Evolutionary conservation across 2,797 vertebrate genomes (phyloP).

Genomic region (Trachurus trachurus): DNA sequence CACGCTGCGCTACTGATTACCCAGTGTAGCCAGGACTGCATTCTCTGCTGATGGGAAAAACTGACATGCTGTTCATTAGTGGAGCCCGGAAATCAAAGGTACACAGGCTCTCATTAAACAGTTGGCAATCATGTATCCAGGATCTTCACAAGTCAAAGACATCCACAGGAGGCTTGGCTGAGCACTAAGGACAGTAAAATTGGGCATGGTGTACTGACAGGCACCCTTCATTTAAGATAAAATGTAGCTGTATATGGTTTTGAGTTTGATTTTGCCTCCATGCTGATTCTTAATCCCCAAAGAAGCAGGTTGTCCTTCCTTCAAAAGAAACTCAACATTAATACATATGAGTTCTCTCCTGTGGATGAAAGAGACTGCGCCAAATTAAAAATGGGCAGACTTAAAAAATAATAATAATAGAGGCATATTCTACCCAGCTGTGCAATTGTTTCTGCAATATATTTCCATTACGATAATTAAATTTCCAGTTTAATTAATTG

Average conservation of each 20-base stretch:
- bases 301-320: conserved; percentile 1
- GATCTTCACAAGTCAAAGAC: conserved; percentile 44
- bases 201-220: conserved; percentile 37
- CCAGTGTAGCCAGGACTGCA: conserved; percentile 47
- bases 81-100: conserved; percentile 69
- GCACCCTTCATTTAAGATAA: conserved; percentile 8
- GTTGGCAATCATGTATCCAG: conserved; percentile 68
- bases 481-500: conserved; percentile 45
- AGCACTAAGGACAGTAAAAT: conserved; percentile 38
- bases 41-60: conserved; percentile 68
- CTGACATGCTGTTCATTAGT: conserved; percentile 75
- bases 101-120: conserved; percentile 71
- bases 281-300: background rate
- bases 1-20: conserved; percentile 63
- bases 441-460: conserved; percentile 33
- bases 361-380: background rate
- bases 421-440: conserved; percentile 24
- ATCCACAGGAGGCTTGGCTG: conserved; percentile 47
- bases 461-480: conserved; percentile 45
- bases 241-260: conserved; percentile 4
- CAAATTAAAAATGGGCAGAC: conserved; percentile 17
- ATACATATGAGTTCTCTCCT: background rate
- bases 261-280: background rate
- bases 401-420: conserved; percentile 34
- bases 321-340: conserved; percentile 6